A percentile compares a stretch with the other conserved stretches of the same genome.
Evolutionary conservation across 2,797 vertebrate genomes (phyloP).

Genomic region (Cetoscarus ocellatus): DNA sequence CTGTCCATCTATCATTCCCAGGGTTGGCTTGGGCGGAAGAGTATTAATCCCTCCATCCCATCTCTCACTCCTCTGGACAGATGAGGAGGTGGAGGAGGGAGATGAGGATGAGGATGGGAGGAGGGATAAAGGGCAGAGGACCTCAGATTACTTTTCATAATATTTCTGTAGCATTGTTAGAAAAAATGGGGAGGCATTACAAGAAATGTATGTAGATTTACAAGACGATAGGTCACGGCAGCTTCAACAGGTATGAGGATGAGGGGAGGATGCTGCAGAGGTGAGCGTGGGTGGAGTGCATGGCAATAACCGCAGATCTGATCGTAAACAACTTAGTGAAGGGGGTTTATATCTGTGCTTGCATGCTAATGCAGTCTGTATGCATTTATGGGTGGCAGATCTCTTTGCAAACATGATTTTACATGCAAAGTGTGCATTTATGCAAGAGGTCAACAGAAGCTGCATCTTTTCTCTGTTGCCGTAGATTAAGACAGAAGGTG

Average conservation of each 20-base stretch:
- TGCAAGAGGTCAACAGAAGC: conserved; percentile 15
- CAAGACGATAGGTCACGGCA: conserved; percentile 33
- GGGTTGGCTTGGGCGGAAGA: conserved; percentile 83
- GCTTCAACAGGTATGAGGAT: conserved; percentile 64
- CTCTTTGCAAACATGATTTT: conserved; percentile 11
- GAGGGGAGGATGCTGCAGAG: conserved; percentile 24
- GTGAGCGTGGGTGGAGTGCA: conserved; percentile 24
- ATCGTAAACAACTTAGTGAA: conserved; percentile 32
- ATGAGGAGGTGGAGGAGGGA: conserved; percentile 75
- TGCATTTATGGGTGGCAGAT: neutral
- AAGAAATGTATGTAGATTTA: conserved; percentile 67
- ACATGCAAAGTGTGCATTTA: conserved; percentile 8
- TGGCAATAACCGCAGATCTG: conserved; percentile 31
- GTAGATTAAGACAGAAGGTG: neutral
- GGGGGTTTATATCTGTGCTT: conserved; percentile 5
- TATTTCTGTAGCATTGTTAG: conserved; percentile 70
- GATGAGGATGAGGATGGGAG: conserved; percentile 29
- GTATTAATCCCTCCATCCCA: conserved; percentile 86
- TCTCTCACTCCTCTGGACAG: conserved; percentile 83
- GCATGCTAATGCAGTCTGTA: conserved; percentile 7
- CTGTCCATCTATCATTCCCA: conserved; percentile 87
- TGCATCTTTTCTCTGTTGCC: conserved; percentile 38
- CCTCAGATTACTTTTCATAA: conserved; percentile 83
- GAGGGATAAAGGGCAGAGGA: conserved; percentile 56
- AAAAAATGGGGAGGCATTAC: conserved; percentile 36